phyloP scores from a whole-genome alignment of 2,888 invertebrate species.

The Drosophila quasianomalipes region DNA sequence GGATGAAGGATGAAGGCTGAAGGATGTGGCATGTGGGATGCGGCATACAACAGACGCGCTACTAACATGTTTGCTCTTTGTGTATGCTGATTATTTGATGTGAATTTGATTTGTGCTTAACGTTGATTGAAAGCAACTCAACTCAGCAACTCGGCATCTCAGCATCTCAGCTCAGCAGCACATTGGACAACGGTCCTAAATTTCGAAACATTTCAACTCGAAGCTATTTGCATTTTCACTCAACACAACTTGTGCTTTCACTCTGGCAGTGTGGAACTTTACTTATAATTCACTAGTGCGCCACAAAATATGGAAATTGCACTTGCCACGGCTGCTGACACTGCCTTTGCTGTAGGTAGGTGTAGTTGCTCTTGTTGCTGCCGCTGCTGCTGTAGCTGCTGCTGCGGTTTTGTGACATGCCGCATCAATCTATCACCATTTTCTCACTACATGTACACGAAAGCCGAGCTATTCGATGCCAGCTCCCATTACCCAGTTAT shows the following conservation, averaged over 20 bases:
- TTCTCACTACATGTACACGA: conserved; percentile 43
- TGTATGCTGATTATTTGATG: conserved; percentile 39
- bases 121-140: conserved; percentile 49
- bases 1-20: not conserved
- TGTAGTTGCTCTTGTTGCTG: conserved; percentile 3
- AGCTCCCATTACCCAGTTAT: conserved; percentile 14
- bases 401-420: conserved; percentile 78
- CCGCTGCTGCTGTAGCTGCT: conserved; percentile 12
- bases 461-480: conserved; percentile 27
- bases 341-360: conserved; percentile 10
- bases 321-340: conserved; percentile 39
- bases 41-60: not conserved
- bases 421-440: conserved; percentile 80
- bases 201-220: conserved; percentile 17
- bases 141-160: conserved; percentile 3
- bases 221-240: conserved; percentile 54
- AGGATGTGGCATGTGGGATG: not conserved
- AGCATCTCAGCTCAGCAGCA: not conserved
- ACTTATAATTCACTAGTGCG: conserved; percentile 50
- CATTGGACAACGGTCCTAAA: conserved; percentile 35
- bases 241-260: conserved; percentile 38
- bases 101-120: conserved; percentile 61
- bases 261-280: conserved; percentile 45
- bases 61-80: conserved; percentile 16
- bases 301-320: conserved; percentile 75